These are phyloP conservation scores for Gallinago paraguaiae DNA, from an alignment of 2,113 vertebrate genomes.

Conservation along the genomic window DNA sequence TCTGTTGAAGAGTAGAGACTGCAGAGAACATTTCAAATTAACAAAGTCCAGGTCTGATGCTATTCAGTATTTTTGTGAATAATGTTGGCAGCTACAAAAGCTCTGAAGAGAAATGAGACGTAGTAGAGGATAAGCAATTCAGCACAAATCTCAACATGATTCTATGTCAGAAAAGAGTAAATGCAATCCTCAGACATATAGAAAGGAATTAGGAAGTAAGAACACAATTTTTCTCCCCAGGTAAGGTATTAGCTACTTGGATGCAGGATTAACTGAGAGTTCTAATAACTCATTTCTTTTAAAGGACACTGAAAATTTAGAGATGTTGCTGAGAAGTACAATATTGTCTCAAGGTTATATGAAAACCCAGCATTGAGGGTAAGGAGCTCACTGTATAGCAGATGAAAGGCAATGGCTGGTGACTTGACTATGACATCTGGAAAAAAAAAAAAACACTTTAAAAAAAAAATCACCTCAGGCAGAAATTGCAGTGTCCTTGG, in stretches of 20 bases:
- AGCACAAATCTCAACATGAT: not conserved
- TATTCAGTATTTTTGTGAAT: not conserved
- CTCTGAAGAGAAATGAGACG: not conserved
- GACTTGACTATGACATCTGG: not conserved
- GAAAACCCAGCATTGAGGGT: not conserved
- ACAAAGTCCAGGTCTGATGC: not conserved
- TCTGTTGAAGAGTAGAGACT: not conserved
- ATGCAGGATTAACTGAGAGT: not conserved
- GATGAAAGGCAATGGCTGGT: not conserved
- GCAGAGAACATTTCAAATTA: conserved; percentile 1
- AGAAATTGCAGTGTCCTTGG: not conserved
- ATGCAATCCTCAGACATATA: not conserved
- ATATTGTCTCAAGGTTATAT: not conserved
- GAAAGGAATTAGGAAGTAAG: not conserved
- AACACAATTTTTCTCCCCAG: not conserved
- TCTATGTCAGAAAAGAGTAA: not conserved
- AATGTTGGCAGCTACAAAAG: not conserved
- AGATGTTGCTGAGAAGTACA: not conserved
- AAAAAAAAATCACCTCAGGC: not conserved
- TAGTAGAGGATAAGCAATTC: not conserved
- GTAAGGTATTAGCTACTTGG: not conserved
- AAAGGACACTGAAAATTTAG: not conserved
- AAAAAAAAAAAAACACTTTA: not conserved
- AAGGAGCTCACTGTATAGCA: not conserved
- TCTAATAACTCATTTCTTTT: not conserved